phyloP scores from a whole-genome alignment of 2,797 vertebrate genomes.

The Balearica regulorum region DNA sequence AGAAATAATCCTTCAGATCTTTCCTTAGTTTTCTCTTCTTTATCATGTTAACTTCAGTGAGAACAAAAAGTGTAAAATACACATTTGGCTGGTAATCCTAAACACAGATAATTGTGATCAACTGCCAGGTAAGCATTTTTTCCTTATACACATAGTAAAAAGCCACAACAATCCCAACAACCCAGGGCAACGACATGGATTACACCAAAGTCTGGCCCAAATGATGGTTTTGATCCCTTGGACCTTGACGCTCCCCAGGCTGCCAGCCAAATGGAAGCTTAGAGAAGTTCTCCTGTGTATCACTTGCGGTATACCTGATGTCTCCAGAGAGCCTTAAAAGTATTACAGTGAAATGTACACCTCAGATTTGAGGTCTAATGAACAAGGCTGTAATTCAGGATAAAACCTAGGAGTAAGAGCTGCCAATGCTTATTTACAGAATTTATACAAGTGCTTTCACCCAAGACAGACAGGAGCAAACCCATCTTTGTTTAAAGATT shows the following conservation, averaged over 20 bases:
- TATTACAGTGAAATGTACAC: background rate
- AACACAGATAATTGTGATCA: background rate
- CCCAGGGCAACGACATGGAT: background rate
- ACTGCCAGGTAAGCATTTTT: background rate
- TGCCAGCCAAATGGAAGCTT: background rate
- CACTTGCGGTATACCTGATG: background rate
- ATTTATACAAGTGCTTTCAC: background rate
- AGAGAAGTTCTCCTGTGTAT: background rate
- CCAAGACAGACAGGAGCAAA: background rate
- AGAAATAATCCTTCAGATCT: background rate
- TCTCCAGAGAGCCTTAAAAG: background rate
- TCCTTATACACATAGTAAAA: background rate
- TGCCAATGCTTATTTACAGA: slow-evolving; percentile 8
- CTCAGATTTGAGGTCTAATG: background rate
- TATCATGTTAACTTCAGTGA: background rate
- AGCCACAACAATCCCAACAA: background rate
- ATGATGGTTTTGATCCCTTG: background rate
- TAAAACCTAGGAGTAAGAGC: background rate
- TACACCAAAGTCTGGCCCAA: background rate
- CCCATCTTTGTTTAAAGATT: background rate
- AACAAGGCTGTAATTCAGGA: slow-evolving; percentile 16
- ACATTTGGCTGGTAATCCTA: background rate
- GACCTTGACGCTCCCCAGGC: background rate
- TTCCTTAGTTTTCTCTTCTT: background rate
- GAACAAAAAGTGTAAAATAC: background rate